Evolutionary conservation across 1,140 invertebrate genomes (phyloP), one percentile per base, ranked within the genome.

Genomic region (Cephus cinctus): DNA sequence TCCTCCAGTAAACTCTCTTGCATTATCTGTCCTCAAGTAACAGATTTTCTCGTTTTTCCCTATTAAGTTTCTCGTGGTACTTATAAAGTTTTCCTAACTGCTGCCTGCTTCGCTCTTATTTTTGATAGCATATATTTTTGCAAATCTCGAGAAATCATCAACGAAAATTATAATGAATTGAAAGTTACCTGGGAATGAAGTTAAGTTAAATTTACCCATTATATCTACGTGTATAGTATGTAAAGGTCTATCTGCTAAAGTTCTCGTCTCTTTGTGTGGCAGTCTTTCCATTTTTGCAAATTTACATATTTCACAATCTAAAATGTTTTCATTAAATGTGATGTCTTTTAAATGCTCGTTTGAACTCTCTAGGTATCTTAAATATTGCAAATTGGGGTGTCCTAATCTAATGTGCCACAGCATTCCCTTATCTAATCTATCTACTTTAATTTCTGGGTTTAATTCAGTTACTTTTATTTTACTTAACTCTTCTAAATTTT

Each of bases 331-430:
- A 9, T 47, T 32, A 40, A 51, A 51, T 14, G 43, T 43, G 9
- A 48, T 46, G 5, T 45, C 35, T 34, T 47, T 9, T 22, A 56
- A 23, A 22, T 5, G 27, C 15, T 25, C 11, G 3, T 46, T 42
- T 16, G n/a, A 21, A 31, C 47, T 56, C 15, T 51, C n/a, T 41
- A 48, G 16, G 30, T 41, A 3, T 41, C 42, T 48, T 32, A 56
- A 30, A 47, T 55, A 55, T 4, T 14, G 9, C 8, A 52, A 19
- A 27, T 20, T 35, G 19, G 44, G 21, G 31, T 56, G 54, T 5
- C 54, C 54, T 36, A 56, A 22, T 52, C 49, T 56, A 11, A 48
- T 27, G 35, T 51, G 52, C 52, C 52, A 54, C 2, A 54, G 27
- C 52, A 50, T 54, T 2, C 32, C 52, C 21, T 36, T 16, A 31